Base-by-base conservation (phyloP, 2,113 vertebrate genomes). In the Lepus timidus region DNA sequence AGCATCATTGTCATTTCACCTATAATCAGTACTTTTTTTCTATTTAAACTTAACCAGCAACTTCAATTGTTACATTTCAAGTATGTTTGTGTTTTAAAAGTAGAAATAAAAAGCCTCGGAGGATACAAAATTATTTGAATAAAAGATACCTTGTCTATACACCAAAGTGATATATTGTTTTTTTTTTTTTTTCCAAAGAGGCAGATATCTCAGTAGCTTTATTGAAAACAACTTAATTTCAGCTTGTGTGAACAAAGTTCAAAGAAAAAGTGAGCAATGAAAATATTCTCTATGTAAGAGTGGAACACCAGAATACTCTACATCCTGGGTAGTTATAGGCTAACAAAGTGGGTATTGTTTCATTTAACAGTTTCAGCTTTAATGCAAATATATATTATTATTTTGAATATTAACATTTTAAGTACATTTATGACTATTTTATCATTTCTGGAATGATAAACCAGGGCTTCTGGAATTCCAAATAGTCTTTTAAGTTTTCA, bases 161-260 rank as follows among this genome's bases (percentile, higher is more conserved):
- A 49, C 70, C 36, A 76, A 39, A 3, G 27, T 74, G 23, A 20
- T 61, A 58, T 36, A 36, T 36, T 36, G 3, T 36, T 36, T 36
- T 36, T 33, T 33, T 36, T 36, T 36, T 36, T 36, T 88, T 98
- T 97, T 95, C 88, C 88, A 92, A 96, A 94, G 95, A 67, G 82
- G 85, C 80, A 97, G 95, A 96, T 93, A 97, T 36, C 39, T 73
- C 78, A 97, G 64, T 76, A 97, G 81, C 94, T 96, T 94, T 85
- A 97, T 87, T 88, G 91, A 91, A 91, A 96, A 96, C 91, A 86
- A 93, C 36, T 31, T 87, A 82, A 85, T 62, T 95, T 95, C 85
- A 79, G 86, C 49, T 70, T 95, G 67, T 87, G 97, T 95, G 75
- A 96, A 97, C 52, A 76, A 39, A 11, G 80, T 4, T 61, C 90